phyloP scores from a whole-genome alignment of 2,888 invertebrate genomes.

The Gymnocheta viridis region DNA sequence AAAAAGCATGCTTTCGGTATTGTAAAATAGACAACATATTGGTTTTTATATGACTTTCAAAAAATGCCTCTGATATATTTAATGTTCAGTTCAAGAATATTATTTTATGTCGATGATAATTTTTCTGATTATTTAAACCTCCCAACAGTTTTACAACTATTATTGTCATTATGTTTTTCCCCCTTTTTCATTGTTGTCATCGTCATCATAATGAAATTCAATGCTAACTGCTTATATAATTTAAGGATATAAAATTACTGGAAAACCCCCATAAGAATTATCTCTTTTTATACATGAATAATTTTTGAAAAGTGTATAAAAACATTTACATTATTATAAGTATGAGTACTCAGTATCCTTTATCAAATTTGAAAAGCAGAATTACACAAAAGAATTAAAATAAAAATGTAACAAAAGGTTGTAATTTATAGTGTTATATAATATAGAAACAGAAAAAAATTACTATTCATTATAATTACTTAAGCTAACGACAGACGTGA shows the following conservation, averaged over 20 bases:
- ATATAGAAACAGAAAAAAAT: not conserved
- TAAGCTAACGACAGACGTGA: no score
- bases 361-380: constrained; percentile 15
- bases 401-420: constrained; percentile 38
- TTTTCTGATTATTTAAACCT: not conserved
- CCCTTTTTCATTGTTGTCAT: not conserved
- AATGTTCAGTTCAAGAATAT: no score
- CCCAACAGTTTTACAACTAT: not conserved
- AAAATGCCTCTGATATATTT: no score
- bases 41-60: no score
- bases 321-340: constrained; percentile 15
- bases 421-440: constrained; percentile 20
- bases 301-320: constrained; percentile 46
- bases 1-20: no score
- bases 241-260: constrained; percentile 17
- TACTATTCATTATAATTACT: constrained; percentile 16
- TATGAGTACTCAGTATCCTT: constrained; percentile 12
- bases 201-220: not conserved
- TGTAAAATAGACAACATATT: no score
- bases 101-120: no score
- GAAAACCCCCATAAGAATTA: constrained; percentile 37
- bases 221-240: not conserved
- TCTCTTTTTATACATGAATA: constrained; percentile 58
- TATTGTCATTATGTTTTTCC: not conserved
- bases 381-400: constrained; percentile 14